phyloP scores from a whole-genome alignment of 2,888 invertebrate species.

The Cordilura impudica region DNA sequence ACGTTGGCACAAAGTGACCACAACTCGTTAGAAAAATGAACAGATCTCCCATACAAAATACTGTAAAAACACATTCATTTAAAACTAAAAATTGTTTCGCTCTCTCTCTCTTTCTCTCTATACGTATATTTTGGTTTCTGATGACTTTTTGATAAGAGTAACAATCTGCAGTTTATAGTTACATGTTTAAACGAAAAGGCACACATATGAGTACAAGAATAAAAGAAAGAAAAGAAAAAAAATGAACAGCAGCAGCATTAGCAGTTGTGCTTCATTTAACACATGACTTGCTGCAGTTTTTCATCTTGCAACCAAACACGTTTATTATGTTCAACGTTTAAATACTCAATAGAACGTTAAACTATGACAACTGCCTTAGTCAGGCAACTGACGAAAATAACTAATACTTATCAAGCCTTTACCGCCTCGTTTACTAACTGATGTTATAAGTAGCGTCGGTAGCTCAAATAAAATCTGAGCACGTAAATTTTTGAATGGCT shows the following conservation, averaged over 20 bases:
- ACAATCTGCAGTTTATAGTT: constrained; percentile 61
- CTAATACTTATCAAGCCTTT: constrained; percentile 28
- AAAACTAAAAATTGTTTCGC: neutral
- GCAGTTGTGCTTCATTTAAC: constrained; percentile 60
- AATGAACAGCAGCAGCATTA: constrained; percentile 9
- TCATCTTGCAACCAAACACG: constrained; percentile 56
- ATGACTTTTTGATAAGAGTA: constrained; percentile 49
- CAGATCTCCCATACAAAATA: constrained; percentile 6
- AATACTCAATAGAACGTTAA: constrained; percentile 58
- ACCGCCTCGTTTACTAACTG: constrained; percentile 28
- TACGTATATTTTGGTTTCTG: neutral
- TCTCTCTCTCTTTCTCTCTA: neutral
- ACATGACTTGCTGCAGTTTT: constrained; percentile 56
- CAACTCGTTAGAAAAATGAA: neutral
- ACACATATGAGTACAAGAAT: no score
- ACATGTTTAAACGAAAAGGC: neutral
- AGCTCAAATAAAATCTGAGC: constrained; percentile 71
- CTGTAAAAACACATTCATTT: neutral
- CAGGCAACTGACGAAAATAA: neutral
- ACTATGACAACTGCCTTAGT: constrained; percentile 44
- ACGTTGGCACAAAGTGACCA: neutral
- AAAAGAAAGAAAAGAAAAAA: neutral
- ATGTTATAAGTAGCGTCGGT: constrained; percentile 35
- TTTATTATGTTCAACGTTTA: constrained; percentile 44
- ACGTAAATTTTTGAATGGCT: constrained; percentile 74